phyloP scores from a whole-genome alignment of 2,888 invertebrate genomes.

The Lissonota sp. region DNA sequence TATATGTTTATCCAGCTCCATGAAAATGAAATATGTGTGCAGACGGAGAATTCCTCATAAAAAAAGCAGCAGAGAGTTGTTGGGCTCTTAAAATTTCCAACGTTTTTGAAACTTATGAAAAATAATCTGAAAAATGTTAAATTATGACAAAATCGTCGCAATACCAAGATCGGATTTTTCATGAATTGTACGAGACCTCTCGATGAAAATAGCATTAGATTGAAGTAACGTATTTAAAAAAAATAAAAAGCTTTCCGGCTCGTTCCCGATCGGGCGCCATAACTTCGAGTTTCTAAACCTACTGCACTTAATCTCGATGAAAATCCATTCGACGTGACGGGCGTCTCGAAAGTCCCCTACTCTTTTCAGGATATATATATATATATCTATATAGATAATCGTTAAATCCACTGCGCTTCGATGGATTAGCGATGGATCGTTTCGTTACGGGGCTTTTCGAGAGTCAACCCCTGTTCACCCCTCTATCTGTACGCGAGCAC shows the following conservation, averaged over 20 bases:
- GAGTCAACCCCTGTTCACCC: slow-evolving; percentile 27
- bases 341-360: slow-evolving; percentile 25
- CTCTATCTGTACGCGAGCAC: slow-evolving; percentile 22
- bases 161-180: too few relatives aligned
- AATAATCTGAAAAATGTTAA: too few relatives aligned
- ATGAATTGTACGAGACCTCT: too few relatives aligned
- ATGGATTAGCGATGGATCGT: slow-evolving; percentile 56
- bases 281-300: slow-evolving; percentile 22
- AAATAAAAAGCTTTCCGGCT: background rate
- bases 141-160: too few relatives aligned
- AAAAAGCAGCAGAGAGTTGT: too few relatives aligned
- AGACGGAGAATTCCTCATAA: too few relatives aligned
- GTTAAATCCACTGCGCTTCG: slow-evolving; percentile 38
- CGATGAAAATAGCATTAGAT: too few relatives aligned
- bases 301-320: slow-evolving; percentile 49
- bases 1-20: too few relatives aligned
- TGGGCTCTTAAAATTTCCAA: too few relatives aligned
- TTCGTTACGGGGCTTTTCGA: slow-evolving; percentile 52
- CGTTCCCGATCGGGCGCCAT: background rate
- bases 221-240: slow-evolving; percentile 1
- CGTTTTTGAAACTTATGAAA: too few relatives aligned
- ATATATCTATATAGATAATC: slow-evolving; percentile 21
- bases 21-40: too few relatives aligned
- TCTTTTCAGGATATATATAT: background rate
- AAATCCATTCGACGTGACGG: slow-evolving; percentile 39